A percentile compares a stretch with the other conserved stretches of the same genome.
Conservation (phyloP, 2,888 invertebrate genomes). For the Macrosiphum euphorbiae region DNA sequence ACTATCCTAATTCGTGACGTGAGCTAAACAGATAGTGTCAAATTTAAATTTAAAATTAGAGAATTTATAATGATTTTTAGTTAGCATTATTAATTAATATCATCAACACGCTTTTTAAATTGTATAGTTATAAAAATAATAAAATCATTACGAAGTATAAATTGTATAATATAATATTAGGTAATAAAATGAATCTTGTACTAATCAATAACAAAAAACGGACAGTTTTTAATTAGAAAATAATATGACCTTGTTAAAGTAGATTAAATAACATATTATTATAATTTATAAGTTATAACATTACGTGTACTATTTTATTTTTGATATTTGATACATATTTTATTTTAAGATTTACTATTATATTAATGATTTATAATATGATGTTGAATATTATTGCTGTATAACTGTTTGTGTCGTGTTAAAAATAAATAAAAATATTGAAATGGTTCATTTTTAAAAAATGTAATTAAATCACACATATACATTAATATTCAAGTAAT, state of each 20-base stretch:
- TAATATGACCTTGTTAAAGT: background rate
- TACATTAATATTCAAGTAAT: background rate
- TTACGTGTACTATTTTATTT: background rate
- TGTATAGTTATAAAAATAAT: background rate
- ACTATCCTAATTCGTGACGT: too few species aligned
- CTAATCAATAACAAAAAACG: background rate
- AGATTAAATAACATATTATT: background rate
- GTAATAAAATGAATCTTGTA: background rate
- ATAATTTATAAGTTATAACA: background rate
- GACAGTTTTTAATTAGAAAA: background rate
- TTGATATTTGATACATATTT: background rate
- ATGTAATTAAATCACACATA: background rate
- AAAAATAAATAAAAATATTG: background rate
- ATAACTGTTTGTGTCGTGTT: background rate
- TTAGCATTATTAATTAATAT: too few species aligned
- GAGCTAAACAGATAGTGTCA: too few species aligned
- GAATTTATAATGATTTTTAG: too few species aligned
- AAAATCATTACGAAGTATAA: background rate
- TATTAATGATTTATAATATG: background rate
- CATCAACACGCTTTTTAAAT: background rate
- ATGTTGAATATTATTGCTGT: background rate
- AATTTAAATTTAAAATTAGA: too few species aligned
- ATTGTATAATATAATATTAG: constrained; percentile 1
- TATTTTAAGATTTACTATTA: background rate
- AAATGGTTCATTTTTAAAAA: background rate